Evolutionary conservation across 2,888 invertebrate genomes (phyloP).

Genomic region (Malachius bipustulatus): DNA sequence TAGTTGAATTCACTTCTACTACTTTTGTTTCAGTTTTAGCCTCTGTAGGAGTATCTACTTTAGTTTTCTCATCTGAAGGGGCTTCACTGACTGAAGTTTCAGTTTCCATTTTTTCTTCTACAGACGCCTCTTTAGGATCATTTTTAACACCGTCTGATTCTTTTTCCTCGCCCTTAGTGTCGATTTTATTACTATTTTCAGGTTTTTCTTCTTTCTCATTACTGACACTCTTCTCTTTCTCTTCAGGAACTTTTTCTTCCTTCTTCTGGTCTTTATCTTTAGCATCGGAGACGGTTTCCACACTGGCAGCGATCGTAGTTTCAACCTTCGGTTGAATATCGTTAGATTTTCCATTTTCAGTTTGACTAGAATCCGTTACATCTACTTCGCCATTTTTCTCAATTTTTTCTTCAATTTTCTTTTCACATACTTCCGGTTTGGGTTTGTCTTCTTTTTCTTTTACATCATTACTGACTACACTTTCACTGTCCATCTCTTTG

Average conservation of each 20-base stretch:
- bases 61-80: too few species aligned
- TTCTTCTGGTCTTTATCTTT: too few species aligned
- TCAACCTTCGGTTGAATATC: not conserved
- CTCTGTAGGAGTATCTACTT: not conserved
- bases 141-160: too few species aligned
- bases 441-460: constrained; percentile 8
- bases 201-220: too few species aligned
- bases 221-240: too few species aligned
- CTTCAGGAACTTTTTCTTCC: too few species aligned
- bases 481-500: constrained; percentile 7
- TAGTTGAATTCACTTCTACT: constrained; percentile 6
- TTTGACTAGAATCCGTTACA: constrained; percentile 8
- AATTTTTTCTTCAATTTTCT: constrained; percentile 4
- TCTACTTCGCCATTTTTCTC: constrained; percentile 5
- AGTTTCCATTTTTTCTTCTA: constrained; percentile 1
- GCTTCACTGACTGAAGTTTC: constrained; percentile 2
- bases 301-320: too few species aligned
- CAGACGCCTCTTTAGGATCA: too few species aligned
- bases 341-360: constrained; percentile 4
- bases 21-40: constrained; percentile 5
- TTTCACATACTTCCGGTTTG: constrained; percentile 10
- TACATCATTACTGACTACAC: constrained; percentile 9
- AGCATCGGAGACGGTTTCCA: too few species aligned
- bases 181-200: too few species aligned
- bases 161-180: too few species aligned